A percentile compares a stretch with the other conserved stretches of the same genome.
Evolutionary conservation across 2,888 invertebrate genomes (phyloP).

Genomic region (Parasteatoda lunata): DNA sequence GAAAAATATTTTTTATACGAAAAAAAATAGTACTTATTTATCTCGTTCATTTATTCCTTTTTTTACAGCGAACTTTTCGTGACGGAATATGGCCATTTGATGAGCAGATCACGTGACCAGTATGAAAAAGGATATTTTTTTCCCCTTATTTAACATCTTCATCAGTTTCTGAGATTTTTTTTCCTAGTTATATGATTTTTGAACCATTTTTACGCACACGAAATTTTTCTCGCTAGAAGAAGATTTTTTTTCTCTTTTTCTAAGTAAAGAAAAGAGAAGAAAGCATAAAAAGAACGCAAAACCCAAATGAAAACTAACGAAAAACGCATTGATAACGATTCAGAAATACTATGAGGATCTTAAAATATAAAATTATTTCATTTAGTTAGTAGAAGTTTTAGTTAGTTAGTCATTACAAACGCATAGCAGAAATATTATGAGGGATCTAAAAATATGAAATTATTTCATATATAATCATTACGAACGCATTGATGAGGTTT

Average conservation of each 20-base stretch:
- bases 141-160: conserved; percentile 33
- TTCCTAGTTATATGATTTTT: neutral
- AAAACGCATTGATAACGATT: no score
- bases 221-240: conserved; percentile 1
- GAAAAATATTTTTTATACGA: neutral
- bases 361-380: no score
- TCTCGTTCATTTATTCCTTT: conserved; percentile 18
- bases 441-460: no score
- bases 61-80: conserved; percentile 22
- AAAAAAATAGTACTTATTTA: conserved; percentile 24
- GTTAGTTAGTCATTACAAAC: no score
- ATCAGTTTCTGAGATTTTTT: conserved; percentile 17
- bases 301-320: no score
- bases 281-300: no score
- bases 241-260: neutral
- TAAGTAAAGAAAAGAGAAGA: no score
- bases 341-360: no score
- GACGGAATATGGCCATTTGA: conserved; percentile 24
- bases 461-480: no score
- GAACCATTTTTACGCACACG: conserved; percentile 1
- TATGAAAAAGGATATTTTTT: conserved; percentile 15
- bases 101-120: conserved; percentile 47
- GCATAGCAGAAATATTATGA: no score
- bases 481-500: no score
- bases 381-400: no score